Evolutionary conservation across 2,888 invertebrate species (phyloP).

Genomic region (Drosophila affinis): DNA sequence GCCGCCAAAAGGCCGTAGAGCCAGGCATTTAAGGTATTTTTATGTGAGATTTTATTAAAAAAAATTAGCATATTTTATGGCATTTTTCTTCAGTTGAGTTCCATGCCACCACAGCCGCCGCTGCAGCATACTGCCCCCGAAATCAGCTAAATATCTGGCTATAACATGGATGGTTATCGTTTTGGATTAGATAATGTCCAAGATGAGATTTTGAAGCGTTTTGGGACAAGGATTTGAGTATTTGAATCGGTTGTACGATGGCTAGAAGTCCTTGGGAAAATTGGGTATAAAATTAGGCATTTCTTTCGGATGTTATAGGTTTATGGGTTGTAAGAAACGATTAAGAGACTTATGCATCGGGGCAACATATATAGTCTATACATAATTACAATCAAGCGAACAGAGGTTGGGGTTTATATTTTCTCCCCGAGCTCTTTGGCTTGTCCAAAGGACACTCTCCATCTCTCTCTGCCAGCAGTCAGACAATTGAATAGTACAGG

Average conservation of each 20-base stretch:
- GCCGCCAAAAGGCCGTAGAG: conserved; percentile 11
- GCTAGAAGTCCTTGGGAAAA: background rate
- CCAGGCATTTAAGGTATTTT: conserved; percentile 68
- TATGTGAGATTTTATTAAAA: conserved; percentile 72
- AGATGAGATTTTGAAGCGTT: background rate
- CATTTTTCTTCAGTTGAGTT: conserved; percentile 26
- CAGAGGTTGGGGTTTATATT: background rate
- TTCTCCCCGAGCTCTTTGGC: too few species aligned
- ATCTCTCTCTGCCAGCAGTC: background rate
- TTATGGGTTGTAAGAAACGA: background rate
- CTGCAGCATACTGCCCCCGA: background rate
- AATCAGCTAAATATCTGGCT: conserved; percentile 16
- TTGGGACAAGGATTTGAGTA: background rate
- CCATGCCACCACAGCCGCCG: conserved; percentile 9
- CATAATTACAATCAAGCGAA: background rate
- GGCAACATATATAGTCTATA: too few species aligned
- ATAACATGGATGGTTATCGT: conserved; percentile 4
- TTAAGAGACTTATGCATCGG: background rate
- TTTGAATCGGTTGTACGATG: background rate
- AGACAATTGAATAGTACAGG: background rate
- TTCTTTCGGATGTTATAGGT: background rate
- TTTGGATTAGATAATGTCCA: background rate
- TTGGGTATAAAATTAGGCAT: background rate
- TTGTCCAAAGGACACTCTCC: too few species aligned
- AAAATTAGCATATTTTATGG: conserved; percentile 69